Conservation (phyloP, 2,797 vertebrate species). For the Adrianichthys oophorus region DNA sequence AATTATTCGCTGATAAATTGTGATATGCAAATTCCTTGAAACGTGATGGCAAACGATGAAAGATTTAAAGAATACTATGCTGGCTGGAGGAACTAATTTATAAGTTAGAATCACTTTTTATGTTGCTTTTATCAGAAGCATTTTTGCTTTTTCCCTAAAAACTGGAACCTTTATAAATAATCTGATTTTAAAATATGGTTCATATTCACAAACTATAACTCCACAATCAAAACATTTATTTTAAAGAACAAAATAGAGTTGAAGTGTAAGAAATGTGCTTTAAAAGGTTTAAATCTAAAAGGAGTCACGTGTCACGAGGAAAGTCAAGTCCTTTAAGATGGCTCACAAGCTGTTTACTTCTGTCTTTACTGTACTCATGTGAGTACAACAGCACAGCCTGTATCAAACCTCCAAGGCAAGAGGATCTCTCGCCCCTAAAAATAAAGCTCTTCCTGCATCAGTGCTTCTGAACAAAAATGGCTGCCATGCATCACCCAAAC, state of each 20-base stretch:
- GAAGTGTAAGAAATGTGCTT: not conserved
- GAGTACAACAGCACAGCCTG: conserved; percentile 38
- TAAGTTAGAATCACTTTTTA: too few relatives aligned
- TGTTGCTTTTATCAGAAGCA: too few relatives aligned
- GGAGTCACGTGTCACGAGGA: conserved; percentile 11
- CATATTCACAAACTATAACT: too few relatives aligned
- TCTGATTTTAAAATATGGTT: too few relatives aligned
- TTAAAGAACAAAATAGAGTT: too few relatives aligned
- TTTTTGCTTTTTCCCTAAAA: too few relatives aligned
- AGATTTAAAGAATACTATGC: not conserved
- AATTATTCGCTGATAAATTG: too few relatives aligned
- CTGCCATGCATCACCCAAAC: conserved; percentile 50
- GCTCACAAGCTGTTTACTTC: conserved; percentile 23
- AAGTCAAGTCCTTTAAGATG: conserved; percentile 46
- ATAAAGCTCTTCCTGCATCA: conserved; percentile 58
- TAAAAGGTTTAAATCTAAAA: not conserved
- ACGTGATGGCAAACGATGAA: conserved; percentile 5
- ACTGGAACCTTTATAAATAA: too few relatives aligned
- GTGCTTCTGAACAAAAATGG: conserved; percentile 66
- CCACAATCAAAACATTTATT: too few relatives aligned
- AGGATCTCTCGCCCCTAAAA: conserved; percentile 42
- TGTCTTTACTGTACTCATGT: conserved; percentile 54
- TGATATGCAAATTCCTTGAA: not conserved
- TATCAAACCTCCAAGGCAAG: conserved; percentile 43
- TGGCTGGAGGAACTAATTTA: too few relatives aligned